Evolutionary conservation across 92 coral and sea anemone genomes (phyloP).

Genomic region (Micromussa lordhowensis): DNA sequence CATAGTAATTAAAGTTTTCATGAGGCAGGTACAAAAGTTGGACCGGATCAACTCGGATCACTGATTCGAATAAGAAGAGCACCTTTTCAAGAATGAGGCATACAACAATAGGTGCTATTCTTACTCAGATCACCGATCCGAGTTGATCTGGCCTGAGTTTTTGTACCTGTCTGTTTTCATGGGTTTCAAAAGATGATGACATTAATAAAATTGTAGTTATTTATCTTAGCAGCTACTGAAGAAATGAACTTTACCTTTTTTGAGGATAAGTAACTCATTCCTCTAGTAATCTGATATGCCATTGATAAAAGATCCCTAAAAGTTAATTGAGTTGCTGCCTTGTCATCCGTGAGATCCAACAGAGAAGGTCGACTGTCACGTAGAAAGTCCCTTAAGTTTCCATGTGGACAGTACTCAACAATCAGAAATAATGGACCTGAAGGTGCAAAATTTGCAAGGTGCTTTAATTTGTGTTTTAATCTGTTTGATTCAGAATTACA

Average conservation of each 20-base stretch:
- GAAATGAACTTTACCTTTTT: slow-evolving; percentile 74
- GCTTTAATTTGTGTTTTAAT: not conserved
- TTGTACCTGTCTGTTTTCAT: too few relatives aligned
- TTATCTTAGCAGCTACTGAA: not conserved
- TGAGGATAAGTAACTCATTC: slow-evolving; percentile 94
- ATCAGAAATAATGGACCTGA: slow-evolving; percentile 91
- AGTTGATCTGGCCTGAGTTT: too few relatives aligned
- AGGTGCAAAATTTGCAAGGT: not conserved
- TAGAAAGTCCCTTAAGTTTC: slow-evolving; percentile 86
- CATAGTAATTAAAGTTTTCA: too few relatives aligned
- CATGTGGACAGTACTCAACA: slow-evolving; percentile 89
- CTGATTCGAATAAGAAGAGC: too few relatives aligned
- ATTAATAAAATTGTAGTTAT: too few relatives aligned
- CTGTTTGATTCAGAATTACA: not conserved
- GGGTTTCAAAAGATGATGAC: too few relatives aligned
- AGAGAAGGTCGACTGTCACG: slow-evolving; percentile 70
- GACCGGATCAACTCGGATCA: too few relatives aligned
- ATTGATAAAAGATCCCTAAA: slow-evolving; percentile 80
- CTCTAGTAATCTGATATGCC: slow-evolving; percentile 91
- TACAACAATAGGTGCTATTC: too few relatives aligned
- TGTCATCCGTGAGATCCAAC: slow-evolving; percentile 14
- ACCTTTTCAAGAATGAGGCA: too few relatives aligned
- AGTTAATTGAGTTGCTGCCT: slow-evolving; percentile 53
- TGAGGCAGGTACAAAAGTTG: too few relatives aligned
- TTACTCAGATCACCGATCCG: too few relatives aligned